Conservation (phyloP, 2,888 invertebrate genomes). For the Drosophila subquinaria region DNA sequence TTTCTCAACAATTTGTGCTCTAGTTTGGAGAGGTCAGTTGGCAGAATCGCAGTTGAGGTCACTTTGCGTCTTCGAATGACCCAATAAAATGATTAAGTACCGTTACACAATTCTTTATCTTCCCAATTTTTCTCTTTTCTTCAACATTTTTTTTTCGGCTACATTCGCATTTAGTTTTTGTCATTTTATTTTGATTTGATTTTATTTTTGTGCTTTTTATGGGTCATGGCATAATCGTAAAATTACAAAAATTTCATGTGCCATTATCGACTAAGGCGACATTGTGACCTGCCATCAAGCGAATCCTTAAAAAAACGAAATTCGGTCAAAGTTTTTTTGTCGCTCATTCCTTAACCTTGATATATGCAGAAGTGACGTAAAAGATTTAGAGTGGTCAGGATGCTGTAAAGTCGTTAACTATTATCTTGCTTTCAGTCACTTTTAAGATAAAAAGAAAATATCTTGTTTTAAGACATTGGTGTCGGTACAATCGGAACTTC, state of each 20-base stretch:
- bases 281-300: constrained; percentile 24
- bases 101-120: constrained; percentile 25
- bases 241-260: constrained; percentile 50
- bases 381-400: constrained; percentile 5
- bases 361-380: neutral
- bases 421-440: neutral
- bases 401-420: neutral
- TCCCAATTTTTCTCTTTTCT: neutral
- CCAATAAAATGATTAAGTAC: constrained; percentile 74
- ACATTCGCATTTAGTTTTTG: constrained; percentile 3
- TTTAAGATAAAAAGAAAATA: neutral
- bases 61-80: constrained; percentile 55
- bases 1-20: constrained; percentile 1
- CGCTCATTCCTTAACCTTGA: neutral
- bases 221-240: constrained; percentile 50
- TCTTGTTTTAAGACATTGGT: neutral
- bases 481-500: neutral
- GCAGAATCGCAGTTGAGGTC: constrained; percentile 32
- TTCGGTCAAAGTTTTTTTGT: constrained; percentile 16
- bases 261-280: constrained; percentile 11
- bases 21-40: constrained; percentile 46
- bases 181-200: constrained; percentile 5
- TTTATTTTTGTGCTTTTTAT: constrained; percentile 40
- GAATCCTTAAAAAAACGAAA: constrained; percentile 11
- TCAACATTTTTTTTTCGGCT: neutral